Evolutionary conservation across 2,797 vertebrate species (phyloP).

Genomic region (Chelonia mydas): DNA sequence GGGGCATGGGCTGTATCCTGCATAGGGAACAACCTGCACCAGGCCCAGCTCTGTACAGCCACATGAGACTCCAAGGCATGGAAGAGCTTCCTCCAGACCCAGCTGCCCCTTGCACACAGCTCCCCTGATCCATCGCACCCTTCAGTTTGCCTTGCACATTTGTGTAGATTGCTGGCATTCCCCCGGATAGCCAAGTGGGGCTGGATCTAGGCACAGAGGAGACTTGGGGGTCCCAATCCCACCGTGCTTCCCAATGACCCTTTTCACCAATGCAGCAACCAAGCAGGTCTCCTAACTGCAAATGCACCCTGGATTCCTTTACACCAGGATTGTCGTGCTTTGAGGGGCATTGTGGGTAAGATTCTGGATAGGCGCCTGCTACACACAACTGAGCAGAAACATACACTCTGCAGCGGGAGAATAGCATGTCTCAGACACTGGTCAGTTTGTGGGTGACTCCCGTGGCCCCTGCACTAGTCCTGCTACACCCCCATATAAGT

Average conservation of each 20-base stretch:
- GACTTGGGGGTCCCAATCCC: not conserved
- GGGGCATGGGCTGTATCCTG: not conserved
- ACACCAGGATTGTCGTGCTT: not conserved
- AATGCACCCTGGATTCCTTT: not conserved
- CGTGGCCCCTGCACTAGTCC: not conserved
- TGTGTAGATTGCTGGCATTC: not conserved
- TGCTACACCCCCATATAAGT: not conserved
- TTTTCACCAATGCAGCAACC: not conserved
- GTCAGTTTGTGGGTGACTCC: not conserved
- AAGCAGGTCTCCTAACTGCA: not conserved
- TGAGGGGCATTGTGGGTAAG: not conserved
- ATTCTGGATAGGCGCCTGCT: not conserved
- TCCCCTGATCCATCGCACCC: not conserved
- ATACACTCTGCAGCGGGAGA: not conserved
- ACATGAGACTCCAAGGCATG: not conserved
- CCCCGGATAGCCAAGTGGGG: not conserved
- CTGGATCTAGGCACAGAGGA: not conserved
- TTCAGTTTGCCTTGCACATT: not conserved
- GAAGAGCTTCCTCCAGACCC: not conserved
- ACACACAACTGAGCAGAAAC: too few species aligned
- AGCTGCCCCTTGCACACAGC: not conserved
- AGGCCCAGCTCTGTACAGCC: not conserved
- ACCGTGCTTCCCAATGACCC: not conserved
- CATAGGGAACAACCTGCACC: not conserved
- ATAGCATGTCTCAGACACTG: not conserved